Conservation (phyloP, 2,797 vertebrate genomes). For the Acropternis orthonyx region DNA sequence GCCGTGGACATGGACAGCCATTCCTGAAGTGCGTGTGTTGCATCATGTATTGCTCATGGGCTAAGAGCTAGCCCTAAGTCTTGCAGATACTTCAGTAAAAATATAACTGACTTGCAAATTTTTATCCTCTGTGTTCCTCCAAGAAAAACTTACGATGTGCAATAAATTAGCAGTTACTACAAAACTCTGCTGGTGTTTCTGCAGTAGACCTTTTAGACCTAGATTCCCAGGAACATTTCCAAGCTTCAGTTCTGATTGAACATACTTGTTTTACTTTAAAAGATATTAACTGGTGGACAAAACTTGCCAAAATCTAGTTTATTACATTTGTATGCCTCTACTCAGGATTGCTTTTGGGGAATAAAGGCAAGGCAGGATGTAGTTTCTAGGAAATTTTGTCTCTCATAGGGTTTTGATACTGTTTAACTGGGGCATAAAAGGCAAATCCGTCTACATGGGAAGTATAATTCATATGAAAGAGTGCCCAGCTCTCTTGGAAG, state of each 20-base stretch:
- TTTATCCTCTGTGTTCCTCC: background rate
- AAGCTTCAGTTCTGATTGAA: background rate
- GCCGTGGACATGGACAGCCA: background rate
- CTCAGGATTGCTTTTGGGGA: background rate
- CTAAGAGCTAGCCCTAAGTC: background rate
- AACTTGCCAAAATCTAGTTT: background rate
- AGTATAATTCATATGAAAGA: background rate
- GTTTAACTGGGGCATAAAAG: background rate
- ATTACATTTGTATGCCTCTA: background rate
- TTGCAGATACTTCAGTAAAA: background rate
- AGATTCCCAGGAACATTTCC: background rate
- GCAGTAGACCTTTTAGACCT: background rate
- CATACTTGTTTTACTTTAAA: background rate
- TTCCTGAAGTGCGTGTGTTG: background rate
- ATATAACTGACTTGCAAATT: background rate
- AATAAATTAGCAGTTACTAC: background rate
- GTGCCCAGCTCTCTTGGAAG: background rate
- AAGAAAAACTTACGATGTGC: background rate
- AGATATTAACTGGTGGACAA: background rate
- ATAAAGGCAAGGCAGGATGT: background rate
- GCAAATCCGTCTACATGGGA: background rate
- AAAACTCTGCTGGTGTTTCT: background rate
- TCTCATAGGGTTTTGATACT: background rate
- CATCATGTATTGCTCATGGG: accelerated
- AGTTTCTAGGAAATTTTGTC: background rate